phyloP scores from a whole-genome alignment of 2,797 vertebrate genomes.

The Chelidonichthys spinosus region DNA sequence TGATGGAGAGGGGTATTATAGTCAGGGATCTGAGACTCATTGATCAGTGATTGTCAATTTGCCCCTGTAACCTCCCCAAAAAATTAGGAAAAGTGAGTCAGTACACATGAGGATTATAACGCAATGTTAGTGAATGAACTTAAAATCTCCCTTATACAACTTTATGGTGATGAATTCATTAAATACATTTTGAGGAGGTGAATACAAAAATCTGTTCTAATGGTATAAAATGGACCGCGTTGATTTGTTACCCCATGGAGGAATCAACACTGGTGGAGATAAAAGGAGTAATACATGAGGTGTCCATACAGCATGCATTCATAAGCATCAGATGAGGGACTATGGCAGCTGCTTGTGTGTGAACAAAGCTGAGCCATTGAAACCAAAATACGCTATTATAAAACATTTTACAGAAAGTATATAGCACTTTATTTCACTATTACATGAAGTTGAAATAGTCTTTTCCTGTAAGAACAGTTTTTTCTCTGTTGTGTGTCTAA shows the following conservation, averaged over 20 bases:
- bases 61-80: slow-evolving; percentile 31
- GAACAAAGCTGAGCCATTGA: slow-evolving; percentile 59
- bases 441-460: slow-evolving; percentile 62
- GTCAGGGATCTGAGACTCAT: slow-evolving; percentile 45
- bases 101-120: slow-evolving; percentile 15
- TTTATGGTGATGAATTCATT: slow-evolving; percentile 32
- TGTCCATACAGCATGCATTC: slow-evolving; percentile 71
- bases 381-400: slow-evolving; percentile 69
- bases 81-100: slow-evolving; percentile 18
- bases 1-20: slow-evolving; percentile 16
- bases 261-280: slow-evolving; percentile 45
- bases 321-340: slow-evolving; percentile 64
- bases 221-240: slow-evolving; percentile 57
- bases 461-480: slow-evolving; percentile 47
- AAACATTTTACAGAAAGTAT: slow-evolving; percentile 74
- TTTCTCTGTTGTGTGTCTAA: slow-evolving; percentile 42
- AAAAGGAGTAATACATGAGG: slow-evolving; percentile 63
- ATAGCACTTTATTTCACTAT: slow-evolving; percentile 73
- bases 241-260: slow-evolving; percentile 45
- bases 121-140: slow-evolving; percentile 20
- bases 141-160: slow-evolving; percentile 32
- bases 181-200: slow-evolving; percentile 36
- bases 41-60: slow-evolving; percentile 76
- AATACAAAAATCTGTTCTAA: slow-evolving; percentile 56
- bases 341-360: slow-evolving; percentile 60